Evolutionary conservation across 2,797 vertebrate genomes (phyloP).

Genomic region (Acropternis orthonyx): DNA sequence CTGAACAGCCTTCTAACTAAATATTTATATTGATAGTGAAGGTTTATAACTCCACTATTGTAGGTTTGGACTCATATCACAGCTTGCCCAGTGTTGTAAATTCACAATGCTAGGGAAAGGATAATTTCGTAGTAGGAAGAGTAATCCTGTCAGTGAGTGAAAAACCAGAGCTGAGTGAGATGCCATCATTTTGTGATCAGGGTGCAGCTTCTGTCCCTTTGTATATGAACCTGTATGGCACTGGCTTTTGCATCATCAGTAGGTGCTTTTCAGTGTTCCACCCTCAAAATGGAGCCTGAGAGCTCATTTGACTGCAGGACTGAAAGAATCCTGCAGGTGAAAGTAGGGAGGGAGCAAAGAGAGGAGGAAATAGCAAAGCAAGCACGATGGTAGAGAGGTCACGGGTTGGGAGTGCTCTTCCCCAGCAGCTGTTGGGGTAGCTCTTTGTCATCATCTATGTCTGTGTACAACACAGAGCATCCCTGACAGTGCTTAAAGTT

Average conservation of each 20-base stretch:
- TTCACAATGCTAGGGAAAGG: not conserved
- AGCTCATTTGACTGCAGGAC: rapidly evolving
- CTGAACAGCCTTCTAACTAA: not conserved
- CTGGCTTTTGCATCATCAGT: not conserved
- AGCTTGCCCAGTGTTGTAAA: not conserved
- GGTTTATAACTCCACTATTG: not conserved
- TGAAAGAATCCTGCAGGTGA: not conserved
- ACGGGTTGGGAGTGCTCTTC: not conserved
- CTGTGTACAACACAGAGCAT: rapidly evolving
- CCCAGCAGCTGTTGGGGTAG: not conserved
- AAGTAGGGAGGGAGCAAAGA: not conserved
- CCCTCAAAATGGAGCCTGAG: not conserved
- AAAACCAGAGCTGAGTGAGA: not conserved
- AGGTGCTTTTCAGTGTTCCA: not conserved
- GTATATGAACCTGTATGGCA: not conserved
- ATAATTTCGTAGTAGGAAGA: not conserved
- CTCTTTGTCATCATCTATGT: rapidly evolving
- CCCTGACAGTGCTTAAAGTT: not conserved
- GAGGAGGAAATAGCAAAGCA: not conserved
- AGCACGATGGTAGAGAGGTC: not conserved
- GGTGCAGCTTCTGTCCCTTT: not conserved
- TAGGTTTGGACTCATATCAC: not conserved
- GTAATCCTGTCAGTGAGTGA: not conserved
- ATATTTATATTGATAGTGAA: not conserved
- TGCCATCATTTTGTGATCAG: not conserved